Conservation (phyloP, 1,140 invertebrate species). For the Drosophila melanogaster region DNA sequence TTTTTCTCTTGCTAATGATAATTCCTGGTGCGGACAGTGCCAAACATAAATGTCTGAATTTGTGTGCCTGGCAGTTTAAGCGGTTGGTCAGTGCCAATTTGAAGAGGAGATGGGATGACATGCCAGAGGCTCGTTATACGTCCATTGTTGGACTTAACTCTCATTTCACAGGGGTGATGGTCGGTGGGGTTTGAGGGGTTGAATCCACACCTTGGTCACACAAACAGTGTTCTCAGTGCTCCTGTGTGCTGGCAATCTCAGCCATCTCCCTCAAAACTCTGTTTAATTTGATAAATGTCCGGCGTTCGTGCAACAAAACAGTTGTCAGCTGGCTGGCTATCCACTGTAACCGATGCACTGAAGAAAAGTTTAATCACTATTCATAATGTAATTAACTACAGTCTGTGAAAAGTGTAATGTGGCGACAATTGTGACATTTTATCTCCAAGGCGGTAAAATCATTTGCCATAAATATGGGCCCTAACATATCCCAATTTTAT, state of each 20-base stretch:
- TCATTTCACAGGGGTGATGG: constrained; percentile 2
- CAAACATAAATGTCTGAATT: constrained; percentile 40
- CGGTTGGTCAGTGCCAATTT: constrained; percentile 44
- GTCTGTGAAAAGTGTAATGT: too few relatives aligned
- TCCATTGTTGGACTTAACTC: constrained; percentile 48
- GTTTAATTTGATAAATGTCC: constrained; percentile 80
- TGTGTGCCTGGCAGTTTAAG: constrained; percentile 63
- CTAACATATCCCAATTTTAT: background rate
- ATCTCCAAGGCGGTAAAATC: background rate
- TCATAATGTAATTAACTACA: too few relatives aligned
- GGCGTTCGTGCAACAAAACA: constrained; percentile 75
- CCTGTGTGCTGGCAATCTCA: constrained; percentile 39
- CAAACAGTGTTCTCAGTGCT: constrained; percentile 25
- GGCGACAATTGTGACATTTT: background rate
- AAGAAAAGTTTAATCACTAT: background rate
- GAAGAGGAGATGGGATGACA: constrained; percentile 46
- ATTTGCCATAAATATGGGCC: too few relatives aligned
- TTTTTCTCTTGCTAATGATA: constrained; percentile 41
- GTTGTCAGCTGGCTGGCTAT: constrained; percentile 60
- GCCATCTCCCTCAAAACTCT: constrained; percentile 59
- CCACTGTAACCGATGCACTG: constrained; percentile 6
- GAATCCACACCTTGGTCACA: constrained; percentile 25
- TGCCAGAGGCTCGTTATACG: constrained; percentile 69
- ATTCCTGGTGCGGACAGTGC: constrained; percentile 8
- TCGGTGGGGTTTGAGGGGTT: background rate